phyloP scores from a whole-genome alignment of 2,797 vertebrate genomes.

The Orientallactaga sibirica region DNA sequence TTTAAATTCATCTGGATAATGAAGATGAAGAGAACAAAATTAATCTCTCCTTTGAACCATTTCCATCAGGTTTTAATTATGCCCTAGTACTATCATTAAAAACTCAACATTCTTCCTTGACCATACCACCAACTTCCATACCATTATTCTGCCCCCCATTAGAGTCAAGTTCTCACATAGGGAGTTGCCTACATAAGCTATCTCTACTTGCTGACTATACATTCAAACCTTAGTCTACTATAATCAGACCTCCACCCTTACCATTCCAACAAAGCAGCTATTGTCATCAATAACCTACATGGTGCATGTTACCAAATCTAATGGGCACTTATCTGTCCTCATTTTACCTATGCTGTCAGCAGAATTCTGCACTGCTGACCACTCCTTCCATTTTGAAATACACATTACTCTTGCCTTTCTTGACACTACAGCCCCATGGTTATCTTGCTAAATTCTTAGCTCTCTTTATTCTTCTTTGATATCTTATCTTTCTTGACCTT shows the following conservation, averaged over 20 bases:
- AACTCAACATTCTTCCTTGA: neutral
- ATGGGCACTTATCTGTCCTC: neutral
- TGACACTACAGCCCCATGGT: neutral
- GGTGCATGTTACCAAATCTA: neutral
- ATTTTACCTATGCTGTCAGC: constrained; percentile 1
- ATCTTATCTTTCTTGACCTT: neutral
- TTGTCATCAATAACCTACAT: neutral
- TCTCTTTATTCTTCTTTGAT: neutral
- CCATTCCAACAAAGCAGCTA: neutral
- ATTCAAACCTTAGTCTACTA: constrained; percentile 7
- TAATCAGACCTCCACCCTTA: neutral
- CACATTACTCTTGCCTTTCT: neutral
- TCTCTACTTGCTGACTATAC: constrained; percentile 5
- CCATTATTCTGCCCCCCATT: neutral
- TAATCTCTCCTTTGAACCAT: constrained; percentile 17
- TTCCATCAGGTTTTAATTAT: constrained; percentile 26
- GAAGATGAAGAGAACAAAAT: no score
- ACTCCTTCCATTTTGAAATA: constrained; percentile 40
- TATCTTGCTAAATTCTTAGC: constrained; percentile 27
- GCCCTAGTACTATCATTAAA: neutral
- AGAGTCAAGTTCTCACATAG: constrained; percentile 4
- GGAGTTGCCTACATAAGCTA: neutral
- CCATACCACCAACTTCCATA: neutral
- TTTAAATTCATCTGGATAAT: no score
- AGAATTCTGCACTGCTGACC: neutral